Conservation (phyloP, 2,113 vertebrate genomes). For the Stigmatopora nigra region DNA sequence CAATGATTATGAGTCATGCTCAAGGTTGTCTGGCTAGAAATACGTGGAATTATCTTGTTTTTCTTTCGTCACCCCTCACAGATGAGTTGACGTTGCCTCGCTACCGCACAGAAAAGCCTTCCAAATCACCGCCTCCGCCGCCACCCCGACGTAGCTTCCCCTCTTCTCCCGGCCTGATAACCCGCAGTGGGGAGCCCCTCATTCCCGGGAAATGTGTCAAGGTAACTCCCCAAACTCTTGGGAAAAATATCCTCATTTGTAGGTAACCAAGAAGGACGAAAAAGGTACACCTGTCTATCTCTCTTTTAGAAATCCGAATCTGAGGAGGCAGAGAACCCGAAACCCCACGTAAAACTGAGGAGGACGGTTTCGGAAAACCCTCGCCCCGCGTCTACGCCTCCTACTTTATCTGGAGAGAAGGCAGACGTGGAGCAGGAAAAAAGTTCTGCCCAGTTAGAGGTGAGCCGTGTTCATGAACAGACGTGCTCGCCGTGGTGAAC, state of each 20-base stretch:
- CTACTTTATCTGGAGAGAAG: constrained; percentile 80
- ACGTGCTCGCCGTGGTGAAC: too few relatives aligned
- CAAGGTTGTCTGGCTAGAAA: neutral
- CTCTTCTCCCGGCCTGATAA: constrained; percentile 85
- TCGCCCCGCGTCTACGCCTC: constrained; percentile 87
- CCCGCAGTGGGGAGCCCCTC: constrained; percentile 87
- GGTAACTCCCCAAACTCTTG: too few relatives aligned
- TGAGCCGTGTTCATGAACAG: constrained; percentile 36
- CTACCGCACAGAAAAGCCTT: constrained; percentile 94
- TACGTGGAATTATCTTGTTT: neutral
- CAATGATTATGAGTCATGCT: neutral
- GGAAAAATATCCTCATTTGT: neutral
- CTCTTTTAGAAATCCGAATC: constrained; percentile 81
- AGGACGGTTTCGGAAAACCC: constrained; percentile 84
- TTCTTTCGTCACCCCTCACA: constrained; percentile 27
- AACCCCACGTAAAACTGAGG: constrained; percentile 87
- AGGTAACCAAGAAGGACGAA: neutral
- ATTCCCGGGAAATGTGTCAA: constrained; percentile 83
- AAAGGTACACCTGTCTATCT: neutral
- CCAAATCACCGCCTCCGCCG: constrained; percentile 89
- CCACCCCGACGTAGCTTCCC: constrained; percentile 93
- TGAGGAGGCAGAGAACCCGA: constrained; percentile 83
- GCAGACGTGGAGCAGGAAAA: constrained; percentile 81
- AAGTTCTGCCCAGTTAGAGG: constrained; percentile 86
- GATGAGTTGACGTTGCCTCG: constrained; percentile 89